A percentile compares a stretch with the other conserved stretches of the same genome.
These are phyloP conservation scores for Ceratotherium simum DNA, from an alignment of 2,113 vertebrate species.

Conservation along the genomic window DNA sequence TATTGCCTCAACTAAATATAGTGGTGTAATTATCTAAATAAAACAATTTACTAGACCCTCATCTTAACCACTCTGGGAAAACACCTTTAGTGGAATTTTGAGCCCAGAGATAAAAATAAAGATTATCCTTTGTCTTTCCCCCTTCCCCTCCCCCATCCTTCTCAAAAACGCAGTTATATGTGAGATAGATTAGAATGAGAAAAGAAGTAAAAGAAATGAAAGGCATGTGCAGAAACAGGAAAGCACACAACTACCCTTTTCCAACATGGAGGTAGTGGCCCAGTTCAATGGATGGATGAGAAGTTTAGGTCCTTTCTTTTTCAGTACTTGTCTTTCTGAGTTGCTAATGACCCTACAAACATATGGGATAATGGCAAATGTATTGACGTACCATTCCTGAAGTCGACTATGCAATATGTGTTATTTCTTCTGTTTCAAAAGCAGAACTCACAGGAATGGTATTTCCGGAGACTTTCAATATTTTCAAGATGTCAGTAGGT, in stretches of 20 bases:
- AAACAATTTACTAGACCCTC: not conserved
- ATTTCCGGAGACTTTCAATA: not conserved
- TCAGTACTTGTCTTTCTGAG: not conserved
- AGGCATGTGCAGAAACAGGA: not conserved
- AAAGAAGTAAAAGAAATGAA: not conserved
- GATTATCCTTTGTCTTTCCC: not conserved
- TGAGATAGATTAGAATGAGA: not conserved
- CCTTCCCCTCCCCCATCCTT: not conserved
- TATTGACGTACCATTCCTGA: not conserved
- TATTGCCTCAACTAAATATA: not conserved
- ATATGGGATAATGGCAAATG: not conserved
- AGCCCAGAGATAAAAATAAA: not conserved
- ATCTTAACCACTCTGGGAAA: not conserved
- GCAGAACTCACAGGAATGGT: not conserved
- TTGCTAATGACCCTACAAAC: not conserved
- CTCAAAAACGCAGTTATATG: not conserved
- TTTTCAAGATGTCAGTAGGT: not conserved
- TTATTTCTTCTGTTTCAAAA: not conserved
- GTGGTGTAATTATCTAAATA: not conserved
- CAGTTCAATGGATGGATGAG: not conserved
- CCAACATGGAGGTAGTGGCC: not conserved
- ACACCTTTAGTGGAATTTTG: not conserved
- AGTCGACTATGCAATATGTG: fast-evolving
- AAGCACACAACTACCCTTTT: not conserved
- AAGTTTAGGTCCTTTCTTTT: not conserved